phyloP scores from a whole-genome alignment of 2,888 invertebrate genomes.

The Balanococcus diminutus region DNA sequence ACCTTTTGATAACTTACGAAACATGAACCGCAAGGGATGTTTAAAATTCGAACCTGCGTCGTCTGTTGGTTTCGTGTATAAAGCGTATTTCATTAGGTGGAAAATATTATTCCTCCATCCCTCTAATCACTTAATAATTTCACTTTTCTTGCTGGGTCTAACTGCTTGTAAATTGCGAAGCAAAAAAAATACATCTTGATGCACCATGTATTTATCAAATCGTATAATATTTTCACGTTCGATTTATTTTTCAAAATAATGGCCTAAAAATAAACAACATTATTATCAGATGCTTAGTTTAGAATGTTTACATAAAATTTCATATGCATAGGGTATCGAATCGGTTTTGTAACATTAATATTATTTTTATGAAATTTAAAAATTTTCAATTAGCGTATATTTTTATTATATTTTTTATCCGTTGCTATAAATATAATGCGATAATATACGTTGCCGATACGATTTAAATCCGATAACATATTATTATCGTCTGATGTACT shows the following conservation, averaged over 20 bases:
- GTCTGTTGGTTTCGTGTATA: not conserved
- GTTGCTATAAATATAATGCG: constrained; percentile 23
- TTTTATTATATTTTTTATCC: not conserved
- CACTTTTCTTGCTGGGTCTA: not conserved
- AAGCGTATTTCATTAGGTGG: not conserved
- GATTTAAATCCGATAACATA: constrained; percentile 3
- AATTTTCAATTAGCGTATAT: not conserved
- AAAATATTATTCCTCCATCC: not conserved
- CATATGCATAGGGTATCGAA: not conserved
- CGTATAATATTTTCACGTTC: not conserved
- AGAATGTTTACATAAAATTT: not conserved
- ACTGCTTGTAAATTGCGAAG: no score
- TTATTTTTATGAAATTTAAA: not conserved
- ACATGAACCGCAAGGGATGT: not conserved
- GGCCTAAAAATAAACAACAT: not conserved
- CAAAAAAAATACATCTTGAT: not conserved
- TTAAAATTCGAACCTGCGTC: not conserved
- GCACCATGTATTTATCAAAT: not conserved
- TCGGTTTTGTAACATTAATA: not conserved
- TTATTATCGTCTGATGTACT: not conserved
- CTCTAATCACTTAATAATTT: not conserved
- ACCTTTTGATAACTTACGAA: constrained; percentile 22
- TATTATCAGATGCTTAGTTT: no score
- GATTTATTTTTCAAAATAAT: no score
- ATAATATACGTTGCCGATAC: not conserved